Evolutionary conservation across 2,113 vertebrate species (phyloP).

Genomic region (Sander vitreus): DNA sequence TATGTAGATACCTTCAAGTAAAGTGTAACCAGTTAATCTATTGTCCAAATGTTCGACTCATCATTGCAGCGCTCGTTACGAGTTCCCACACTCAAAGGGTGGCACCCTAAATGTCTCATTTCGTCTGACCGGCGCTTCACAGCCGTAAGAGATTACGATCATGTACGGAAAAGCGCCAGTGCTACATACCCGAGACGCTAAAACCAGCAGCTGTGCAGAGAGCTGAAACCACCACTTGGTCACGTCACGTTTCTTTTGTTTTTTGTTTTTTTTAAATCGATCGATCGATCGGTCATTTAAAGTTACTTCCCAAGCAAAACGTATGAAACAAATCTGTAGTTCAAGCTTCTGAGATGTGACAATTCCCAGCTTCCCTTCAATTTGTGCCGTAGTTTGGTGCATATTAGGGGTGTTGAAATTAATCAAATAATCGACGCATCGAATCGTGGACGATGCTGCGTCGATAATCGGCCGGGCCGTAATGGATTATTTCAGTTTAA

Average conservation of each 20-base stretch:
- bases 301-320: no score
- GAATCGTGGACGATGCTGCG: no score
- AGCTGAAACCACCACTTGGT: not conserved
- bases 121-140: no score
- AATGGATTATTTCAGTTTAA: no score
- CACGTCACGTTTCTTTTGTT: no score
- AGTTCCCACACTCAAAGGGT: not conserved
- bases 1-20: no score
- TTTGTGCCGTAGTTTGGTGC: not conserved
- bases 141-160: not conserved
- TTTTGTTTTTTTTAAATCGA: no score
- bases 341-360: not conserved
- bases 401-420: not conserved
- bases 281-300: no score
- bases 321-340: not conserved
- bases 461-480: no score
- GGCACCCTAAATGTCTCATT: not conserved
- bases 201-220: not conserved
- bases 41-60: not conserved
- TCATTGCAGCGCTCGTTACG: not conserved
- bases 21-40: not conserved
- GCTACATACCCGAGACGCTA: not conserved
- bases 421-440: no score
- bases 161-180: not conserved
- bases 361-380: not conserved